Conservation (phyloP, 2,113 vertebrate species). For the Plotosus lineatus region DNA sequence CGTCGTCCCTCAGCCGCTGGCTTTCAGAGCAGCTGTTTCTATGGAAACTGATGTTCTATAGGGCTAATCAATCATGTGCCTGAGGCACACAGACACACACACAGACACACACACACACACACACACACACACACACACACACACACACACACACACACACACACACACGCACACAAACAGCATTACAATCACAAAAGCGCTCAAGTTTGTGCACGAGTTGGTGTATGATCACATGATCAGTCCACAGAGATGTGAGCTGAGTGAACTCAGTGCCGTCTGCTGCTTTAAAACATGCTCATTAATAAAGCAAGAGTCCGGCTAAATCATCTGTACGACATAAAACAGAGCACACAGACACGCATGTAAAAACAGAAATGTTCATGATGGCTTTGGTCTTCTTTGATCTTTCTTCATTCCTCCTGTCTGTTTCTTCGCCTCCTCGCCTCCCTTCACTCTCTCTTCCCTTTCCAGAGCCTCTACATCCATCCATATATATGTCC, state of each 20-base stretch:
- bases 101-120: slow-evolving; percentile 15
- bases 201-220: slow-evolving; percentile 19
- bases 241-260: slow-evolving; percentile 19
- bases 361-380: background rate
- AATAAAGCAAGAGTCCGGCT: slow-evolving; percentile 31
- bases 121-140: slow-evolving; percentile 13
- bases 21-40: slow-evolving; percentile 52
- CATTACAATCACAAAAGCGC: slow-evolving; percentile 43
- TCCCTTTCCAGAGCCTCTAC: slow-evolving; percentile 53
- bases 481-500: slow-evolving; percentile 40
- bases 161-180: slow-evolving; percentile 10
- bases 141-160: slow-evolving; percentile 9
- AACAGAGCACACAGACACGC: background rate
- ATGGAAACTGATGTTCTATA: slow-evolving; percentile 58
- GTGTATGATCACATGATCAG: slow-evolving; percentile 31
- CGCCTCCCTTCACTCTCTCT: background rate
- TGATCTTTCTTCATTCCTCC: background rate
- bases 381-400: background rate
- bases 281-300: slow-evolving; percentile 14
- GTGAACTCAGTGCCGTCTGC: slow-evolving; percentile 12
- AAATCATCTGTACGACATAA: background rate
- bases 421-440: background rate
- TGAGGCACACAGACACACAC: slow-evolving; percentile 29
- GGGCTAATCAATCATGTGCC: slow-evolving; percentile 48
- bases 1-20: slow-evolving; percentile 39